Conservation (phyloP, 2,797 vertebrate species). For the Propithecus deckenii region DNA sequence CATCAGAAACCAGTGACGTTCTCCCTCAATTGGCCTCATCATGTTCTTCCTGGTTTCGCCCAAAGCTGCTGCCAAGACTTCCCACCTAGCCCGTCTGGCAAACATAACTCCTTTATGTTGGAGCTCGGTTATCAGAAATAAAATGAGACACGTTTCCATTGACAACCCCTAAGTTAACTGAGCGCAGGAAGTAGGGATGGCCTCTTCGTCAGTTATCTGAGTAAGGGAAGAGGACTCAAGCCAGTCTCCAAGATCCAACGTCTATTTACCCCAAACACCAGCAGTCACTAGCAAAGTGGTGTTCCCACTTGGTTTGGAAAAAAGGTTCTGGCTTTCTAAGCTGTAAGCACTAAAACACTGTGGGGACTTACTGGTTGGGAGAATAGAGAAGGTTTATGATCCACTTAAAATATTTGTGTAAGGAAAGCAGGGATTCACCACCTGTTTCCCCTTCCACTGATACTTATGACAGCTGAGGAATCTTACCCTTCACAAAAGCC, state of each 20-base stretch:
- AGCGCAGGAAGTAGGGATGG: neutral
- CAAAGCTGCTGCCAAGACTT: slow-evolving; percentile 74
- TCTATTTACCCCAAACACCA: neutral
- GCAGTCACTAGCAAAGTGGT: neutral
- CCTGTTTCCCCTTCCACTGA: slow-evolving; percentile 54
- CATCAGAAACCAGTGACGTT: slow-evolving; percentile 60
- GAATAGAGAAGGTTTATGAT: slow-evolving; percentile 26
- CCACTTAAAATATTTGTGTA: slow-evolving; percentile 65
- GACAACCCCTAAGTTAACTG: neutral
- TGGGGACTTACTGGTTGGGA: neutral
- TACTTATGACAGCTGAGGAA: slow-evolving; percentile 63
- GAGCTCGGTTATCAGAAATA: slow-evolving; percentile 49
- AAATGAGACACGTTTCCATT: neutral
- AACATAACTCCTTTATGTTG: slow-evolving; percentile 6
- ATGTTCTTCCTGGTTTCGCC: slow-evolving; percentile 74
- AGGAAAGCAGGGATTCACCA: slow-evolving; percentile 35
- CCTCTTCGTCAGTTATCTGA: neutral
- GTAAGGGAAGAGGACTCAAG: neutral
- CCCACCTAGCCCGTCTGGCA: slow-evolving; percentile 70
- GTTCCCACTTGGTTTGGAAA: neutral
- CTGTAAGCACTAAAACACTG: neutral
- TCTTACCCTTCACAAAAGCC: slow-evolving; percentile 35
- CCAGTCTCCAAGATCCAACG: neutral
- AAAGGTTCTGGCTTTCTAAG: neutral
- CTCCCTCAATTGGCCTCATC: slow-evolving; percentile 53